Base-by-base conservation (phyloP, 2,888 invertebrate genomes). In the Sphecodes monilicornis region DNA sequence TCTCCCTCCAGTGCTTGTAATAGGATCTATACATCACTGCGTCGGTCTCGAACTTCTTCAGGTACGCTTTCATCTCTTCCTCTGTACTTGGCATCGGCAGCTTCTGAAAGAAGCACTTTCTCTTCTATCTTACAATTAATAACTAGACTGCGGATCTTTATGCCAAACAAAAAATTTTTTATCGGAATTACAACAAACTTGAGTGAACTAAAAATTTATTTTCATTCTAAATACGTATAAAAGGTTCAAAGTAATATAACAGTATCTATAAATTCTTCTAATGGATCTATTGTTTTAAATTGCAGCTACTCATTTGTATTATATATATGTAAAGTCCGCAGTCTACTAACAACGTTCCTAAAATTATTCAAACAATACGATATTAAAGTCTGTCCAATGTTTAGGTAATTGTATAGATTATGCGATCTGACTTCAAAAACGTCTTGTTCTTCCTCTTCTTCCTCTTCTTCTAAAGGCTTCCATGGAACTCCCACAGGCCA, bases 1-100 rank as follows among this genome's bases (percentile, higher is more conserved):
- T 91, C 36, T 90, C 87, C 22, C 69, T 73, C 93, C 93, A 94
- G 71, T 92, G 90, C 68, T 90, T 87, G 85, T 92, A 93, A 69
- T 92, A 90, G 4, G 89, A 90, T 50, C 90, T 87, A 72, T 91
- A 93, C 46, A 90, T 75, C 29, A 89, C 91, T 3, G 92, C 92
- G 71, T 88, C 84, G 46, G 86, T 77, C 43, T 86, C 88, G 50
- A 93, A 89, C n/a, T 89, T 76, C 70, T 75, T 88, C 22, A 88
- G 46, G 6, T 92, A 75, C 29, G 80, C 43, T n/a, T 54, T 41
- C 90, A 92, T 91, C 80, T 92, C 89, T 29, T 79, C 54, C 73
- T 84, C 82, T 80, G 80, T 81, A 11, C 32, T 74, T 3, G 92
- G 91, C 26, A 92, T 60, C 29, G 91, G 84, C 41, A 92, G 85